Percentiles rank a stretch among this genome's conserved stretches.
Conservation (phyloP, 2,113 vertebrate genomes). For the Desmodus rotundus region DNA sequence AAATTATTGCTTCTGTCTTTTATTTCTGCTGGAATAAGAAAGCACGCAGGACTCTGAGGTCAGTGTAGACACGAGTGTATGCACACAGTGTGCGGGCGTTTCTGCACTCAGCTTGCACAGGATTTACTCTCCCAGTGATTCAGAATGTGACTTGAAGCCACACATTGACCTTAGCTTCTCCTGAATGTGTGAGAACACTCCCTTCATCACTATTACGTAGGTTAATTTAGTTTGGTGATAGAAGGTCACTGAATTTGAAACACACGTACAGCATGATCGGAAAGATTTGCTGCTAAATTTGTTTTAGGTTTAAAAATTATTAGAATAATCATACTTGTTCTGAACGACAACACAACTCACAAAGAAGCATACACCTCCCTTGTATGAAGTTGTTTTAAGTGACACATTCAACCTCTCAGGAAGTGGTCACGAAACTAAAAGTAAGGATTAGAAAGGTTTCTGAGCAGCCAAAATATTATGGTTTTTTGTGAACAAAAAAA, state of each 20-base stretch:
- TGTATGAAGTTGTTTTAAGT: not conserved
- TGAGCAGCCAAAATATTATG: not conserved
- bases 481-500: not conserved
- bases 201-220: not conserved
- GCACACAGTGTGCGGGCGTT: accelerated
- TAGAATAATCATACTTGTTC: not conserved
- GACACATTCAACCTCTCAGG: not conserved
- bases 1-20: not conserved
- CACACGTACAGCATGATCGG: not conserved
- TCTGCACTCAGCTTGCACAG: not conserved
- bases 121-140: not conserved
- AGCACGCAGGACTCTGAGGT: not conserved
- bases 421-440: not conserved
- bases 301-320: not conserved
- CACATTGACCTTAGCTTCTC: not conserved
- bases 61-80: not conserved
- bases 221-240: conserved; percentile 4
- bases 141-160: not conserved
- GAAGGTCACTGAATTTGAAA: not conserved
- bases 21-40: not conserved
- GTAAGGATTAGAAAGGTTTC: not conserved
- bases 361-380: not conserved
- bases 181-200: not conserved
- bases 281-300: not conserved
- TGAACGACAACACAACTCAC: not conserved